These are phyloP conservation scores for Noctua janthe DNA, from an alignment of 2,888 invertebrate species.

Conservation along the genomic window DNA sequence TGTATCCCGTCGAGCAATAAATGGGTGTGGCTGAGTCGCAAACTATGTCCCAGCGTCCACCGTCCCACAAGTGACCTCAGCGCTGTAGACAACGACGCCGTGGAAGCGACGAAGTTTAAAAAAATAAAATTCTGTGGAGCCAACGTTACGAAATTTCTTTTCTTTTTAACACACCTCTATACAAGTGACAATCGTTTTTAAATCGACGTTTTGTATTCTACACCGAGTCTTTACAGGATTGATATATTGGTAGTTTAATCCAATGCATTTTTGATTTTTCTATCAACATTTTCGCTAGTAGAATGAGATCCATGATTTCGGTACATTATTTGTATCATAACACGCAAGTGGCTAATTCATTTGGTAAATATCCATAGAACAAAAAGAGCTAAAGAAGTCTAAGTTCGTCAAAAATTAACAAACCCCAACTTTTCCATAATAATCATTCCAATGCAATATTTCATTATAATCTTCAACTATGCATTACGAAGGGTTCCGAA, in stretches of 20 bases:
- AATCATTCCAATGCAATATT: conserved; percentile 44
- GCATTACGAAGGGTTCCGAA: conserved; percentile 27
- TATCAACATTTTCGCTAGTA: neutral
- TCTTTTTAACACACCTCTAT: neutral
- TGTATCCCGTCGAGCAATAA: neutral
- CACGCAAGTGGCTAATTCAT: neutral
- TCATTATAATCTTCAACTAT: conserved; percentile 55
- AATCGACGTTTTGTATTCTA: neutral
- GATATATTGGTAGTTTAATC: neutral
- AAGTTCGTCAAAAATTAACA: neutral
- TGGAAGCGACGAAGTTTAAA: neutral
- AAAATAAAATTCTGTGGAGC: neutral
- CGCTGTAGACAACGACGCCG: neutral
- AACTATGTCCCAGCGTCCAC: neutral
- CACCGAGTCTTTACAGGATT: neutral
- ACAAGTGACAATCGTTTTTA: neutral
- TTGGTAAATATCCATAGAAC: neutral
- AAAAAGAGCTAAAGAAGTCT: no score
- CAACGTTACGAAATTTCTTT: neutral
- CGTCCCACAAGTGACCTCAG: neutral
- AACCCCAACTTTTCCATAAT: neutral
- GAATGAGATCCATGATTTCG: neutral
- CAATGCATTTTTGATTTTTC: neutral
- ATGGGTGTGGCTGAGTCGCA: neutral
- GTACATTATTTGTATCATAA: neutral